These are phyloP conservation scores for Echinometra lucunter DNA, from an alignment of 53 echinoderm and acorn worm genomes.

Conservation along the genomic window DNA sequence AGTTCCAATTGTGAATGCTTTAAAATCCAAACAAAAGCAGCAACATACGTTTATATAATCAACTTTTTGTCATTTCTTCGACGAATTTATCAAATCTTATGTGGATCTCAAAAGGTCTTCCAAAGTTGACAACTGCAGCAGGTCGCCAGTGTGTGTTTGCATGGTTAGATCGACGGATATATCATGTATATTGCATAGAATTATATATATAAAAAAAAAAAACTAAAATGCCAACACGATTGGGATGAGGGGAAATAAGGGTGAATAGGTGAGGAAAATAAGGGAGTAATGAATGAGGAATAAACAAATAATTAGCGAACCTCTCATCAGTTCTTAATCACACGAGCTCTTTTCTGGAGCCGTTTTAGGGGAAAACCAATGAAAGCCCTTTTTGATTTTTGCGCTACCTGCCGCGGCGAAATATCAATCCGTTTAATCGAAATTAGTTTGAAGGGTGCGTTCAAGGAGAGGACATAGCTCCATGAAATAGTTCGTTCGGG, in stretches of 20 bases:
- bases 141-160: too few species aligned
- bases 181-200: too few species aligned
- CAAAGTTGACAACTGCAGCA: too few species aligned
- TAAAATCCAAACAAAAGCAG: too few species aligned
- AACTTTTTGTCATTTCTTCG: too few species aligned
- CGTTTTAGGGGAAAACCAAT: neutral
- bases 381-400: neutral
- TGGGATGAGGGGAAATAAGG: neutral
- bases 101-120: too few species aligned
- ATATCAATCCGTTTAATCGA: conserved; percentile 34
- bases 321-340: neutral
- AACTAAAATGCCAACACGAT: too few species aligned
- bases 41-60: too few species aligned
- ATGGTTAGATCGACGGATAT: too few species aligned
- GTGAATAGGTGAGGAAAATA: neutral
- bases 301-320: neutral
- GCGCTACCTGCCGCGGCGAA: conserved; percentile 35
- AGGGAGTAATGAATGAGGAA: neutral
- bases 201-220: neutral
- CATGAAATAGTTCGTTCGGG: conserved; percentile 50
- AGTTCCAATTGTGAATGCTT: too few species aligned
- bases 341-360: neutral
- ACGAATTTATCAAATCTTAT: too few species aligned
- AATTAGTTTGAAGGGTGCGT: conserved; percentile 31
- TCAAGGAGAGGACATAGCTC: conserved; percentile 54